A percentile compares a stretch with the other conserved stretches of the same genome.
phyloP scores from a whole-genome alignment of 2,113 vertebrate genomes.

The Thymallus thymallus region DNA sequence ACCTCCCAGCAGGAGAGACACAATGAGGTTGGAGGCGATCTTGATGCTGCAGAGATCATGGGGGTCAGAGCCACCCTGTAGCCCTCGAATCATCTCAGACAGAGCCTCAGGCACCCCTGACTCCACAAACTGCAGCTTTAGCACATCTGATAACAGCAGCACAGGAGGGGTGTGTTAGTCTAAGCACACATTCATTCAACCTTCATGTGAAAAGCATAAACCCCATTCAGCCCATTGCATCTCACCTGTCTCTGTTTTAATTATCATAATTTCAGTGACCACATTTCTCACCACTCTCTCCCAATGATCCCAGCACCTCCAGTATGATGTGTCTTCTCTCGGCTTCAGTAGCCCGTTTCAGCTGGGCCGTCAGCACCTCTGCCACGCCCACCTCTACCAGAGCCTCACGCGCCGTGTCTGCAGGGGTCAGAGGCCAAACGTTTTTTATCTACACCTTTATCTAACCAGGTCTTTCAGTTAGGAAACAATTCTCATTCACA shows the following conservation, averaged over 20 bases:
- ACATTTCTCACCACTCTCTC: slow-evolving; percentile 81
- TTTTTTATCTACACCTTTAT: too few relatives aligned
- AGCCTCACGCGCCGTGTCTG: slow-evolving; percentile 81
- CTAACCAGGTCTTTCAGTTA: too few relatives aligned
- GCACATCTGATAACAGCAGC: slow-evolving; percentile 66
- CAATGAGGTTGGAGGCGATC: slow-evolving; percentile 85
- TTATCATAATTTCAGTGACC: not conserved
- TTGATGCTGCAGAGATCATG: slow-evolving; percentile 85
- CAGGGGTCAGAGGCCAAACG: not conserved
- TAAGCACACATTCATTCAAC: too few relatives aligned
- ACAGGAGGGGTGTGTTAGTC: not conserved
- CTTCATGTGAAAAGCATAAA: too few relatives aligned
- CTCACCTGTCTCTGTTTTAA: too few relatives aligned
- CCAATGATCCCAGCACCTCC: slow-evolving; percentile 82
- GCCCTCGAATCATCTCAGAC: slow-evolving; percentile 76
- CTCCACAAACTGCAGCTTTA: slow-evolving; percentile 86
- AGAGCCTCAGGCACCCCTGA: slow-evolving; percentile 80
- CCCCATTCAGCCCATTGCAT: not conserved
- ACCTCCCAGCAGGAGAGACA: slow-evolving; percentile 86
- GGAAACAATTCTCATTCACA: too few relatives aligned
- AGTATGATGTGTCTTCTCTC: slow-evolving; percentile 85
- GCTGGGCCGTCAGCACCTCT: slow-evolving; percentile 76
- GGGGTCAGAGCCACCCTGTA: slow-evolving; percentile 77
- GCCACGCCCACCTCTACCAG: slow-evolving; percentile 76
- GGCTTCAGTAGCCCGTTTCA: slow-evolving; percentile 78